Conservation (phyloP, 2,113 vertebrate genomes). For the Noctilio leporinus region DNA sequence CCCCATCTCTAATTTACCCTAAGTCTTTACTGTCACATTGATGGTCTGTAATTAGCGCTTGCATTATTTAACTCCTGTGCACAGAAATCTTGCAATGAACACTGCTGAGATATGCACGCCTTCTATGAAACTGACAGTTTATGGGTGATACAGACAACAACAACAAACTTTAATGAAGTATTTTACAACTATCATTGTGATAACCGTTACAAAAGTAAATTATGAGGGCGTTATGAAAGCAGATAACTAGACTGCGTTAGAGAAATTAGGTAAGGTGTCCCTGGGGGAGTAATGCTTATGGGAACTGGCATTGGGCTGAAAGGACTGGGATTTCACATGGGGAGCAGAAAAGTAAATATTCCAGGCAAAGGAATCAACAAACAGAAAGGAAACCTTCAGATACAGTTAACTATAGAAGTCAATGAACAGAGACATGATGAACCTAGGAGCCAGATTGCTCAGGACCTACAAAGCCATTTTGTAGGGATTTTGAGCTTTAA, state of each 20-base stretch:
- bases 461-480: neutral
- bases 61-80: neutral
- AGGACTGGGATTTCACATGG: neutral
- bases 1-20: neutral
- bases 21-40: neutral
- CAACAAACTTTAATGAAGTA: neutral
- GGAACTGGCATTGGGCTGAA: neutral
- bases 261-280: neutral
- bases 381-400: neutral
- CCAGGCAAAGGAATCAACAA: neutral
- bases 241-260: neutral
- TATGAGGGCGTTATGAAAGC: neutral
- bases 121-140: neutral
- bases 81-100: neutral
- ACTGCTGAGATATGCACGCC: neutral
- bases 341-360: neutral
- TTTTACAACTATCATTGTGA: neutral
- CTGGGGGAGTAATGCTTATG: neutral
- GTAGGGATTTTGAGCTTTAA: neutral
- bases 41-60: neutral
- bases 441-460: neutral
- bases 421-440: neutral
- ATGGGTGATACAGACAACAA: neutral
- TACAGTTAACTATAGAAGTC: neutral
- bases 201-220: neutral